Evolutionary conservation across 2,113 vertebrate species (phyloP), one percentile per base, ranked within the genome.

Genomic region (Dasyurus viverrinus): DNA sequence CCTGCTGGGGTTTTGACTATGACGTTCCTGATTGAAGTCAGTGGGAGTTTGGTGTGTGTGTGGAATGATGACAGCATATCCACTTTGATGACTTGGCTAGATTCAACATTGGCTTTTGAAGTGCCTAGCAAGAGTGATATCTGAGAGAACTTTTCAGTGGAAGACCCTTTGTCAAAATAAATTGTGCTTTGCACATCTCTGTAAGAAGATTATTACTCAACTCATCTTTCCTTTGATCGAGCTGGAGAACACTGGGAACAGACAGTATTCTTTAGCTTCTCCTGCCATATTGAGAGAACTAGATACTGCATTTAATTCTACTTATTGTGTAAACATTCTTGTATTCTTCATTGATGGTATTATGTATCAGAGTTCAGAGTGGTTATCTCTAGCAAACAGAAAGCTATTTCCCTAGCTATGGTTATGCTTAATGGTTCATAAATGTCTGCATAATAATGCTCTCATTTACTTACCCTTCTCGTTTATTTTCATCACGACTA

Each of bases 401-500:
- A 96, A 96, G 91, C 54, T 96, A 96, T 96, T 97, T 97, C 19
- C 53, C 91, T 96, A 95, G 4, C 7, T 94, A 46, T 94, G 54
- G 90, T 90, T 96, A 90, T 94, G 57, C 53, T 90, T 97, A 97
- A 93, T 96, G 92, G 89, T 94, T 97, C 93, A 97, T 97, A 98
- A 96, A 97, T 89, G 95, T 93, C 90, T 93, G 60, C 92, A 95
- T 94, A 96, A 96, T 95, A 97, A 98, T 96, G 48, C 11, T 92
- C 54, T 94, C 97, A 57, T 96, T 97, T 97, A 95, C 84, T 94
- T 96, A 95, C 92, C 89, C 52, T 95, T 22, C 27, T 94, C 76
- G n/a, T 96, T 95, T 95, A 57, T 92, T 94, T 95, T 97, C 50
- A 92, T 91, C 93, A 90, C 30, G n/a, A 53, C 89, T 97, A 92